Percentiles rank a stretch among this genome's conserved stretches.
Evolutionary conservation across 2,113 vertebrate species (phyloP).

Genomic region (Lamprologus callipterus): DNA sequence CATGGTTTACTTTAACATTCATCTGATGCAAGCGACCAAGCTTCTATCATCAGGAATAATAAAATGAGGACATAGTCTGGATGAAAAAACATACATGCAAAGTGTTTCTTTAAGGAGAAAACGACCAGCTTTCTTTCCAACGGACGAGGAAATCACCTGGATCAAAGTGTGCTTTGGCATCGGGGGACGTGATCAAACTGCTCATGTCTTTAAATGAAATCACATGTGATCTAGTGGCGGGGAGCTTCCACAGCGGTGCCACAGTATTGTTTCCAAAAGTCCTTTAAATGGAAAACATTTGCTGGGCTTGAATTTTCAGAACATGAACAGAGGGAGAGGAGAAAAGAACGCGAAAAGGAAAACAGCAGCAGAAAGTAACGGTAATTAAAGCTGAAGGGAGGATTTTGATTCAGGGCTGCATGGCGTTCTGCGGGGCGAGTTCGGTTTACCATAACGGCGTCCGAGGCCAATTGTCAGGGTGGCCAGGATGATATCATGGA

Average conservation of each 20-base stretch:
- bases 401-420: constrained; percentile 6
- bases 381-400: constrained; percentile 42
- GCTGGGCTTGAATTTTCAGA: constrained; percentile 9
- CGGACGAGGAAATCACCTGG: constrained; percentile 54
- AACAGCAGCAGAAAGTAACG: constrained; percentile 22
- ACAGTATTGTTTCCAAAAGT: constrained; percentile 47
- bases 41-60: not conserved
- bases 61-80: not conserved
- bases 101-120: constrained; percentile 2
- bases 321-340: not conserved
- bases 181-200: constrained; percentile 30
- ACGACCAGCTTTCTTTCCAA: not conserved
- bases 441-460: constrained; percentile 33
- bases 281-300: constrained; percentile 59
- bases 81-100: not conserved
- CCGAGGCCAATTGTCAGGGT: constrained; percentile 43
- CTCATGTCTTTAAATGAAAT: constrained; percentile 50
- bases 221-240: constrained; percentile 42
- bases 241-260: constrained; percentile 32
- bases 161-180: constrained; percentile 47
- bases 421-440: constrained; percentile 35
- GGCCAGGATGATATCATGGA: constrained; percentile 64
- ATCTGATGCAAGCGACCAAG: not conserved
- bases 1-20: not conserved
- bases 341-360: constrained; percentile 1